Evolutionary conservation across 2,113 vertebrate species (phyloP).

Genomic region (Salvelinus alpinus): DNA sequence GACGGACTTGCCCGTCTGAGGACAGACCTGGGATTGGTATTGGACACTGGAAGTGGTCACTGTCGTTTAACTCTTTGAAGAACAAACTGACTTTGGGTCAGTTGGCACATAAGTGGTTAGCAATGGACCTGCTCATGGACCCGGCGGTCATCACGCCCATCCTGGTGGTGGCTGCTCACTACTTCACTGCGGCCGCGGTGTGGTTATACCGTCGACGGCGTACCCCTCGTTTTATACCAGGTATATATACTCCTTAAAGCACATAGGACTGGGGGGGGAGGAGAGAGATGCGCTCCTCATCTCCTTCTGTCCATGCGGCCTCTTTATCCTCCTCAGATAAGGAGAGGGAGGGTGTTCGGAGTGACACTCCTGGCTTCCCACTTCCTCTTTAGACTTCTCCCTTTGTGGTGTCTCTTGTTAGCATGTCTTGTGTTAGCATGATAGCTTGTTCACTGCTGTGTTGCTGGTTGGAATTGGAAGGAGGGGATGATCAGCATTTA

Average conservation of each 20-base stretch:
- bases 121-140: constrained; percentile 66
- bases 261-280: too few species aligned
- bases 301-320: neutral
- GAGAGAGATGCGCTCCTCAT: neutral
- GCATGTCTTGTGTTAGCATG: neutral
- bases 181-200: constrained; percentile 67
- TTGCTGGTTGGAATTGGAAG: neutral
- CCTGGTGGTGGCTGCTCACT: constrained; percentile 68
- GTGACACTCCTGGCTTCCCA: neutral
- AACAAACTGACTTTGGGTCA: neutral
- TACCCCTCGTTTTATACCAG: constrained; percentile 5
- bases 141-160: constrained; percentile 56
- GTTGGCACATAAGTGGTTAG: neutral
- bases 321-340: neutral
- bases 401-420: constrained; percentile 1
- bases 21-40: neutral
- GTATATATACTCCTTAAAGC: constrained; percentile 43
- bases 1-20: neutral
- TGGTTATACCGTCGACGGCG: constrained; percentile 65
- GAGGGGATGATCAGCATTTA: neutral
- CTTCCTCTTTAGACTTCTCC: constrained; percentile 54
- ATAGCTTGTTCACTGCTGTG: neutral
- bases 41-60: neutral
- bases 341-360: too few species aligned
- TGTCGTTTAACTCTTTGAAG: neutral